A percentile compares a stretch with the other conserved stretches of the same genome.
These are phyloP conservation scores for Anagrus nilaparvatae DNA, from an alignment of 1,140 invertebrate genomes.

Conservation along the genomic window DNA sequence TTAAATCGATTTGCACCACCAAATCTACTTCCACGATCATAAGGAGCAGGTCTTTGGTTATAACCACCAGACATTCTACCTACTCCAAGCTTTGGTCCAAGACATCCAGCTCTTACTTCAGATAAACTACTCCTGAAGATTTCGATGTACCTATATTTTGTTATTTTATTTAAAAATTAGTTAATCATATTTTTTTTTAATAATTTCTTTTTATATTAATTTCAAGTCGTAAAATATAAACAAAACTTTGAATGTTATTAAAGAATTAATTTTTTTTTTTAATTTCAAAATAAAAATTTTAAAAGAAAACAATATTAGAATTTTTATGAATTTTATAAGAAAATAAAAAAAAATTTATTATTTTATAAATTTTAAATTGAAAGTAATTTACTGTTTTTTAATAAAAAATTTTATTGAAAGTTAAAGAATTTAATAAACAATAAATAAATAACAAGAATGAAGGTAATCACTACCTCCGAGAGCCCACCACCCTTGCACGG, in stretches of 20 bases:
- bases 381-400: not conserved
- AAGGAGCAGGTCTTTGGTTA: constrained; percentile 65
- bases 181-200: constrained; percentile 20
- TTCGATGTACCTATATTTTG: constrained; percentile 85
- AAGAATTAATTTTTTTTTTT: too few relatives aligned
- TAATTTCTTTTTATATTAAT: too few relatives aligned
- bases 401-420: constrained; percentile 17
- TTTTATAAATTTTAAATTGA: too few relatives aligned
- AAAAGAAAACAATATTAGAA: too few relatives aligned
- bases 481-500: constrained; percentile 34
- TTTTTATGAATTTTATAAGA: too few relatives aligned
- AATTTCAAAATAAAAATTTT: too few relatives aligned
- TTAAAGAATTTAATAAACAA: constrained; percentile 20
- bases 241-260: too few relatives aligned
- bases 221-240: too few relatives aligned
- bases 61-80: constrained; percentile 52
- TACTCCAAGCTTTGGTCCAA: constrained; percentile 52
- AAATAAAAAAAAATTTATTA: too few relatives aligned
- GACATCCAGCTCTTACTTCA: constrained; percentile 64
- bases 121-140: constrained; percentile 81
- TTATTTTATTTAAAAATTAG: too few relatives aligned
- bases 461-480: constrained; percentile 34
- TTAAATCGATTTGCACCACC: constrained; percentile 48
- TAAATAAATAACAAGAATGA: constrained; percentile 27
- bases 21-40: constrained; percentile 67